Evolutionary conservation across 37 sponge, comb jelly and placozoan genomes (phyloP), one percentile per base, ranked within the genome.

Genomic region (Tethya wilhelma): DNA sequence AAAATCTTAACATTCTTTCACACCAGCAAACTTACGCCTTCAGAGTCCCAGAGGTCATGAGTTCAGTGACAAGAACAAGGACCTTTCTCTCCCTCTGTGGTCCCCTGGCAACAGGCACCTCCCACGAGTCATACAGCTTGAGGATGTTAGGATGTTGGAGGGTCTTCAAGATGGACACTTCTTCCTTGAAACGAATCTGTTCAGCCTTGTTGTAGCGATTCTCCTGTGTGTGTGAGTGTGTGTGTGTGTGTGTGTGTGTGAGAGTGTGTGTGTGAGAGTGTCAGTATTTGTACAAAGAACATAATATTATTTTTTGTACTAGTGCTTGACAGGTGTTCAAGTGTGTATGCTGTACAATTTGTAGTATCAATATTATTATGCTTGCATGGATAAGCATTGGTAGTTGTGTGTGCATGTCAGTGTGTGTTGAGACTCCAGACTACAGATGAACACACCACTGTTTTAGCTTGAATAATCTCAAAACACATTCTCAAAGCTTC

Each of bases 31-130:
- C 98, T 84, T 39, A 98, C 99, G 90, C 81, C 81, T 95, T 95
- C 25, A 98, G 83, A 39, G 99, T 98, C 46, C 99, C 99, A 38
- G 99, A 95, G 26, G 94, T 98, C 99, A 98, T 98, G 38, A 98
- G 83, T 70, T 98, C 99, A 0, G 99, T 98, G 59, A 98, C 84
- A 2, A 98, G 86, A 22, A 98, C 84, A 31, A 98, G 64, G 20
- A 85, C 75, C 37, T 74, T 80, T 28, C 82, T 81, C 34, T 74
- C 79, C 73, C 89, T 88, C 83, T 79, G 87, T 36, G 73, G 73
- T 20, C 71, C 79, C 5, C 76, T 45, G 33, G 25, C 4, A 0
- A 31, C 42, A 41, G 77, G 29, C 17, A 79, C 25, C 41, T 93
- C 94, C 94, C 94, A 98, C 44, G 82, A 96, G 77, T 98, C 99